These are phyloP conservation scores for Phrynocephalus guinanensis DNA, from an alignment of 2,797 vertebrate genomes.

Conservation along the genomic window DNA sequence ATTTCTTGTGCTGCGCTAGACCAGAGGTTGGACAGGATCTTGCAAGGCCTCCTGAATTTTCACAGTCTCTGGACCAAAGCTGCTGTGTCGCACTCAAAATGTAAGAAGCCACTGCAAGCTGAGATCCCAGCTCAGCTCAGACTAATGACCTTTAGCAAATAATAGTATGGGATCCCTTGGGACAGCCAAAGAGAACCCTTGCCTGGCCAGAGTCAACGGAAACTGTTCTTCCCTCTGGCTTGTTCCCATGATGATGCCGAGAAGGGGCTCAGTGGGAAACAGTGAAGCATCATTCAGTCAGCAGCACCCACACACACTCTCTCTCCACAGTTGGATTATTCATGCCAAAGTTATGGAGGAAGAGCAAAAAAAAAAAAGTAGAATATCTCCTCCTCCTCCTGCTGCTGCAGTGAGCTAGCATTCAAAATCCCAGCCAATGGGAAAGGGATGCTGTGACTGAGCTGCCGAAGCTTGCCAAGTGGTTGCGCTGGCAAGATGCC, in stretches of 20 bases:
- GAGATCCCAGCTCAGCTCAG: rapidly evolving
- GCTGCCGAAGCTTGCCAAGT: not conserved
- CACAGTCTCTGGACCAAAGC: constrained; percentile 4
- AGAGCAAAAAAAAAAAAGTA: not conserved
- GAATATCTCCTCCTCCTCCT: not conserved
- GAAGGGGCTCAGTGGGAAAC: not conserved
- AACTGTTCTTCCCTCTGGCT: not conserved
- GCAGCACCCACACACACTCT: not conserved
- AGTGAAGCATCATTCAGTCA: not conserved
- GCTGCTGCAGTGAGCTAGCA: not conserved
- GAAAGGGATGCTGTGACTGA: not conserved
- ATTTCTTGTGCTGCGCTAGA: not conserved
- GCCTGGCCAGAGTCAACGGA: not conserved
- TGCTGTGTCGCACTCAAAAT: constrained; percentile 61
- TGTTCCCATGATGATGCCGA: not conserved
- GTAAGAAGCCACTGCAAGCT: constrained; percentile 49
- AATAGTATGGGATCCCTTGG: not conserved
- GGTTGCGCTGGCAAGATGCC: not conserved
- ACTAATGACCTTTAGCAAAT: constrained; percentile 38
- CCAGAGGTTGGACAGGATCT: not conserved
- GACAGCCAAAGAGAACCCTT: rapidly evolving
- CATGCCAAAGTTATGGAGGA: not conserved
- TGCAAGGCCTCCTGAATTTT: not conserved
- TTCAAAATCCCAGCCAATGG: not conserved
- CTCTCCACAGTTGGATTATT: constrained; percentile 4